Base-by-base conservation (phyloP, 2,888 invertebrate genomes). In the Bunonema sp. region DNA sequence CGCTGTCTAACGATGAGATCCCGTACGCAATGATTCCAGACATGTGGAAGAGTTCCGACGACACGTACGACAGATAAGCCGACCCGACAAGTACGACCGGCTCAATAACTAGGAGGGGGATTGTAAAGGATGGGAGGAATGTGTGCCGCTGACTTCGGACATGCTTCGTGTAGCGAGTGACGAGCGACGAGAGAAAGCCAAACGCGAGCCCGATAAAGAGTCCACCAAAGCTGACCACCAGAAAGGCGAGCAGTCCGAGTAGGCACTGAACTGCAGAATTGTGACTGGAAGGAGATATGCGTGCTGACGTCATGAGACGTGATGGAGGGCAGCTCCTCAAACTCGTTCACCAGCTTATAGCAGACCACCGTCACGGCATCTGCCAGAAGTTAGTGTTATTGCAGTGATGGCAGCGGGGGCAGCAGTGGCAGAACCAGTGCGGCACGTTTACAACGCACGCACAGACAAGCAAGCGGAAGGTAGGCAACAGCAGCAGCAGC, bases 311-410 rank as follows among this genome's bases (percentile, higher is more conserved):
- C 61, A 19, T 36, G 46, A 31, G 57, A 44, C 20, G 51, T 52
- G 24, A 70, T 57, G 3, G 41, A 22, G 21, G 54, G 44, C 39
- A 62, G 49, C 38, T 59, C 47, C 42, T 50, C 50, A 53, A 75
- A 74, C 3, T 70, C 67, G 39, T 70, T 71, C 63, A 76, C 71
- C 48, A 74, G 72, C 46, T 74, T 74, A 58, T 76, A 76, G 41
- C 76, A 62, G 3, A 76, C 76, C 4, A 76, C 74, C 2, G 76
- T 75, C 2, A 76, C 76, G 29, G 76, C 76, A 68, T 76, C 75
- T 70, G 36, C 2, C 45, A 42, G 12, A 18, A 26, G n/a, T 24
- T 12, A 21, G 8, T 19, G 23, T 19, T 8, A 38, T n/a, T n/a
- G n/a, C n/a, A n/a, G n/a, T n/a, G n/a, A n/a, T n/a, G n/a, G n/a